Evolutionary conservation across 1,140 invertebrate species (phyloP), one percentile per base, ranked within the genome.

Genomic region (Holotrichia oblita): DNA sequence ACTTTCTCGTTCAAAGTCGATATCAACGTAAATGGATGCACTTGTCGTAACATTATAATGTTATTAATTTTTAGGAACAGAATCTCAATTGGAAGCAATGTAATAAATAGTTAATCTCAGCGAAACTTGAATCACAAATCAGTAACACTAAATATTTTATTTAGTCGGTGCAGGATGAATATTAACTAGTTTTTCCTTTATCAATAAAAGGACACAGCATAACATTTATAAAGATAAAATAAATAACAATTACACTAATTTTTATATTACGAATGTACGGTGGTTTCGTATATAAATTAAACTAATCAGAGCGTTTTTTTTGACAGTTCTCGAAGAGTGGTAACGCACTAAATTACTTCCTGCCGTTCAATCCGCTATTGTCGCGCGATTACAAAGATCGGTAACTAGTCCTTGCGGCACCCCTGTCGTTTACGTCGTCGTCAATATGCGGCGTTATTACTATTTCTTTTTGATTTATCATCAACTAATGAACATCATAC

Each of bases 1-100:
- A 40, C 87, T 86, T 44, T 85, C 85, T 44, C 89, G 87, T 74
- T 91, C 89, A 69, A 85, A 83, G 77, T 84, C 87, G 61, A 69
- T 22, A 69, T 69, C 12, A 69, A 10, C 6, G 7, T 27, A 14
- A 69, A 10, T 27, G 61, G 61, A 69, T 69, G 61, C 61, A 69
- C 22, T 69, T 69, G 61, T 12, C 61, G 61, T 14, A 69, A 69
- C 61, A 69, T 69, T 34, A 34, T 69, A 24, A 17, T 14, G 10
- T 48, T n/a, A n/a, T n/a, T 64, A 20, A 34, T 27, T 69, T 14
- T n/a, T 55, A 55, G 48, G 48, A 55, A 55, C 48, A 55, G 17
- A 55, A 55, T 55, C 14, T n/a, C 27, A 34, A 34, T 34, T 4
- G 4, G 27, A 34, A 34, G 27, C 27, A 34, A 34, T 1, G 27